phyloP scores from a whole-genome alignment of 2,888 invertebrate genomes.

The Pediacus dermestoides region DNA sequence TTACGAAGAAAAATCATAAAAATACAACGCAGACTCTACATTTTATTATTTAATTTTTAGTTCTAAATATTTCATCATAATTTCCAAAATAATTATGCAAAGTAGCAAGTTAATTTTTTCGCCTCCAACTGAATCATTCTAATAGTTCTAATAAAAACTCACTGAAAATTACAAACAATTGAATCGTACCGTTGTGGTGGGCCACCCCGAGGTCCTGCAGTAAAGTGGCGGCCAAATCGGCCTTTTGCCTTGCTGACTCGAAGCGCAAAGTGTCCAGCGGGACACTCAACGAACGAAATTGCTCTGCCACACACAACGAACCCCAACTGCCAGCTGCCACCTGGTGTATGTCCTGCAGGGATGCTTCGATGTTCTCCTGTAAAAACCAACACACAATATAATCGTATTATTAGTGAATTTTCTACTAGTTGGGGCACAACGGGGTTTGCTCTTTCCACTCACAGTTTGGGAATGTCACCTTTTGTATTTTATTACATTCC shows the following conservation, averaged over 20 bases:
- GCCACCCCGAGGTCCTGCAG: constrained; percentile 69
- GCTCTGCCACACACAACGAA: constrained; percentile 67
- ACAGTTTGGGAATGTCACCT: too few relatives aligned
- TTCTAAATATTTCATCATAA: too few relatives aligned
- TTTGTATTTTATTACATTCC: too few relatives aligned
- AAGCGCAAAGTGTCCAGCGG: constrained; percentile 68
- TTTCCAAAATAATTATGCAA: background rate
- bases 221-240: constrained; percentile 73
- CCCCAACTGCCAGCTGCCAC: constrained; percentile 70
- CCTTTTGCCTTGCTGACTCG: constrained; percentile 73
- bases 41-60: too few relatives aligned
- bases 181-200: constrained; percentile 61
- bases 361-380: constrained; percentile 44
- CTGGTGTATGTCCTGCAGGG: constrained; percentile 69
- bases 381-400: constrained; percentile 28
- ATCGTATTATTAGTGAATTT: too few relatives aligned
- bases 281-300: constrained; percentile 65
- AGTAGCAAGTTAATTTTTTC: background rate
- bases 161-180: too few relatives aligned
- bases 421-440: too few relatives aligned
- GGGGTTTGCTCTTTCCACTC: too few relatives aligned
- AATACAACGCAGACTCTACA: too few relatives aligned
- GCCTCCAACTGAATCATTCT: background rate
- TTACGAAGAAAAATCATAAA: too few relatives aligned
- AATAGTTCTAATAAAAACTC: too few relatives aligned